Evolutionary conservation across 2,113 vertebrate species (phyloP).

Genomic region (Gymnogyps californianus): DNA sequence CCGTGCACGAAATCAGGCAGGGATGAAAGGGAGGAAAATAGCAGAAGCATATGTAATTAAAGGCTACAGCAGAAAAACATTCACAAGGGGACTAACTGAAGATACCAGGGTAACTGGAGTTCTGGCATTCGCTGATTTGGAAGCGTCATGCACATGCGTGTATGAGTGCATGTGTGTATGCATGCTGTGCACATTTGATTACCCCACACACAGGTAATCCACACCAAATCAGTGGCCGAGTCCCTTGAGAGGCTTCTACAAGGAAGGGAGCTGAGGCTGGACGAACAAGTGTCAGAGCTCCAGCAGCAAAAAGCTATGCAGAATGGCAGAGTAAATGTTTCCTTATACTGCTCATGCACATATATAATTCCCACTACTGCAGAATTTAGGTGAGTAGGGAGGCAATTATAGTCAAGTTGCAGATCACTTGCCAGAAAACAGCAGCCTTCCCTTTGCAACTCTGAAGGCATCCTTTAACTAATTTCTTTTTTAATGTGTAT

Average conservation of each 20-base stretch:
- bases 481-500: not conserved
- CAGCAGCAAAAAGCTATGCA: not conserved
- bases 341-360: not conserved
- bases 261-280: not conserved
- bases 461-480: not conserved
- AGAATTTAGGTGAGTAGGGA: not conserved
- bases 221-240: not conserved
- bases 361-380: not conserved
- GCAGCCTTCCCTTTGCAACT: not conserved
- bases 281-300: not conserved
- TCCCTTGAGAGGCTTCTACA: not conserved
- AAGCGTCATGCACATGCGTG: not conserved
- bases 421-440: not conserved
- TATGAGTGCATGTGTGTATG: not conserved
- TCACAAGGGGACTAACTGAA: not conserved
- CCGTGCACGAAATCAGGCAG: not conserved
- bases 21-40: not conserved
- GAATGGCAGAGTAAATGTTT: not conserved
- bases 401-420: not conserved
- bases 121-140: not conserved
- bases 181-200: not conserved
- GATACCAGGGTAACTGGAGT: not conserved
- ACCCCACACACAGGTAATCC: not conserved
- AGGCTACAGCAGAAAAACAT: not conserved
- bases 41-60: not conserved